Evolutionary conservation across 53 echinoderm and acorn worm genomes (phyloP), one percentile per base, ranked within the genome.

Genomic region (Paelopatides confundens): DNA sequence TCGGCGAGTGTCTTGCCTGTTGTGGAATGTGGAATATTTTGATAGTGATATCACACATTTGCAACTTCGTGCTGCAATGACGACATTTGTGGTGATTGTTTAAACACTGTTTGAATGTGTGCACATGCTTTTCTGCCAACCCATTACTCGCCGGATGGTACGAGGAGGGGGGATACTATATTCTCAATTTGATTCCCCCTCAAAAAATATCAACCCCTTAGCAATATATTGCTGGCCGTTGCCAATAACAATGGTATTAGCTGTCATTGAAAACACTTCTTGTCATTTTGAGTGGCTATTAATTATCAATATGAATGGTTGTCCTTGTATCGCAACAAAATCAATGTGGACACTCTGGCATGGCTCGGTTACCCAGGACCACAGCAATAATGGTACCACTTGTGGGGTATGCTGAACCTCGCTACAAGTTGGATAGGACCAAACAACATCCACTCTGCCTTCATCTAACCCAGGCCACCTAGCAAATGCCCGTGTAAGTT

Each of bases 241-340:
- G 78, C 82, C 76, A 26, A 79, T 48, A 14, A 88, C 88, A 62
- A 88, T 78, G 47, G 46, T 24, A 31, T 7, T 11, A 48, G 84
- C 84, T 26, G 35, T 82, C 66, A 86, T 93, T 10, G 79, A 79
- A 53, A 93, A 69, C 18, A 91, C 91, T 50, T 91, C 85, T 63
- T 85, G 87, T 89, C 94, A 94, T 52, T 94, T 94, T 28, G 91
- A 91, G 76, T 91, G 86, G 27, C 91, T 91, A 31, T 91, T 89
- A 35, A 91, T 83, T 13, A 91, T 76, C 2, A 90, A 33, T 39
- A 93, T 58, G 67, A 87, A 91, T 88, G 88, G 91, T 51, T 88
- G 81, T n/a, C 68, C 85, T 5, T 68, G 39, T 46, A 85, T 27
- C 31, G 66, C 67, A 12, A 29, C 18, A 67, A 85, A 67, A 47